phyloP scores from a whole-genome alignment of 1,140 invertebrate species.

The Leptopilina boulardi region DNA sequence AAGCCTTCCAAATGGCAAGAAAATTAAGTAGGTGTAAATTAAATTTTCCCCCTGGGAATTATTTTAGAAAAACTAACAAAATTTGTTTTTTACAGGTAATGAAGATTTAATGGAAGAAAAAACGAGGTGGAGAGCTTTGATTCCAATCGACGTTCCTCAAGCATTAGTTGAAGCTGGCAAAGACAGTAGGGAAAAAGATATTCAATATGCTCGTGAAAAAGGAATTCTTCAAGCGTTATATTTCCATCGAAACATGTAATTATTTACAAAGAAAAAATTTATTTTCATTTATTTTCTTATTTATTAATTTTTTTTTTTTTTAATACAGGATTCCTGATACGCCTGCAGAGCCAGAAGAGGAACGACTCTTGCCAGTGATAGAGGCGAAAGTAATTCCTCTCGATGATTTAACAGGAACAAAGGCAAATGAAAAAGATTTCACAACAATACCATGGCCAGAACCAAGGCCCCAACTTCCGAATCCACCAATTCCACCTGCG shows the following conservation, averaged over 20 bases:
- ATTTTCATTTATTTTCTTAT: neutral
- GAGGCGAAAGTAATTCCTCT: slow-evolving; percentile 91
- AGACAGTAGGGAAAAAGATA: slow-evolving; percentile 90
- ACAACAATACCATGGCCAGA: slow-evolving; percentile 87
- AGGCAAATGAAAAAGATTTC: slow-evolving; percentile 87
- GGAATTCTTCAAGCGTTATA: slow-evolving; percentile 90
- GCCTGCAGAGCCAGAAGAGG: slow-evolving; percentile 89
- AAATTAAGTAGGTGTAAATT: slow-evolving; percentile 79
- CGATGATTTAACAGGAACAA: slow-evolving; percentile 89
- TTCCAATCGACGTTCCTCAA: slow-evolving; percentile 81
- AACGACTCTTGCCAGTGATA: slow-evolving; percentile 82
- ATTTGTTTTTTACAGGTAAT: slow-evolving; percentile 64
- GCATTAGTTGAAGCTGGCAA: slow-evolving; percentile 83
- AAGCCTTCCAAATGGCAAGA: slow-evolving; percentile 86
- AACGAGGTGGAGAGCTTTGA: slow-evolving; percentile 82
- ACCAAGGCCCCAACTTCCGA: slow-evolving; percentile 79
- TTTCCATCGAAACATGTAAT: slow-evolving; percentile 87
- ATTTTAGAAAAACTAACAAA: slow-evolving; percentile 35
- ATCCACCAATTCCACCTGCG: slow-evolving; percentile 55
- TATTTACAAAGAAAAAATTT: too few relatives aligned
- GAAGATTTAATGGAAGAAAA: slow-evolving; percentile 89
- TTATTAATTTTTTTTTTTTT: slow-evolving; percentile 36
- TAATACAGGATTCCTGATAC: slow-evolving; percentile 85
- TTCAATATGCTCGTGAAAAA: slow-evolving; percentile 90
- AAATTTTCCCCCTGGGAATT: neutral